Base-by-base conservation (phyloP, 1,140 invertebrate genomes). In the Anagrus nilaparvatae region DNA sequence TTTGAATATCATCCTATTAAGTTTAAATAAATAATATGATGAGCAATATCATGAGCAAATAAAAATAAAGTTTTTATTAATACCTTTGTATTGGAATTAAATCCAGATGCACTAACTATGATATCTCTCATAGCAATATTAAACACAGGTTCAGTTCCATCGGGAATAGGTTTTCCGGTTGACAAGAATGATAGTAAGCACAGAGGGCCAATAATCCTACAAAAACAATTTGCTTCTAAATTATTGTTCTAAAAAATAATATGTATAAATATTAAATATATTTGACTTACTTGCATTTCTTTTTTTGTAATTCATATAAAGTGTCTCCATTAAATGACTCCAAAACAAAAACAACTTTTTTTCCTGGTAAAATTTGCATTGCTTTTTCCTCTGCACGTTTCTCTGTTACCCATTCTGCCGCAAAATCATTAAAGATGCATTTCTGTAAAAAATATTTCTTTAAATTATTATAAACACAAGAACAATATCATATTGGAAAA, bases 41-140 rank as follows among this genome's bases (percentile, higher is more conserved):
- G 3, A 17, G 14, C 5, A 18, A 18, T 13, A 28, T 14, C 24
- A 27, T 25, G 27, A 27, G 19, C 25, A 36, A 44, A 29, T 32
- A 25, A 16, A 40, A 40, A 28, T 25, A 31, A 32, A 37, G 13
- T 21, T 33, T 29, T 10, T 28, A 3, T 35, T 35, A 43, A 40
- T 61, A 80, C 81, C 65, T 84, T 86, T 31, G 64, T 60, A 29
- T 69, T 52, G 51, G 69, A 69, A 20, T 66, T 60, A 21, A 90
- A 67, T 31, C 81, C 81, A 30, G 84, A 85, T 33, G 79, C 76
- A 5, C 81, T 81, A 20, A 91, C 64, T 5, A 81, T 68, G 4
- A 89, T 57, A 38, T 77, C 76, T 50, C 78, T 74, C 87, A 93
- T 89, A 1, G 84, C 79, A 23, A 84, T 73, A 13, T 81, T 85